Base-by-base conservation (phyloP, 2,113 vertebrate genomes). In the Scophthalmus maximus region DNA sequence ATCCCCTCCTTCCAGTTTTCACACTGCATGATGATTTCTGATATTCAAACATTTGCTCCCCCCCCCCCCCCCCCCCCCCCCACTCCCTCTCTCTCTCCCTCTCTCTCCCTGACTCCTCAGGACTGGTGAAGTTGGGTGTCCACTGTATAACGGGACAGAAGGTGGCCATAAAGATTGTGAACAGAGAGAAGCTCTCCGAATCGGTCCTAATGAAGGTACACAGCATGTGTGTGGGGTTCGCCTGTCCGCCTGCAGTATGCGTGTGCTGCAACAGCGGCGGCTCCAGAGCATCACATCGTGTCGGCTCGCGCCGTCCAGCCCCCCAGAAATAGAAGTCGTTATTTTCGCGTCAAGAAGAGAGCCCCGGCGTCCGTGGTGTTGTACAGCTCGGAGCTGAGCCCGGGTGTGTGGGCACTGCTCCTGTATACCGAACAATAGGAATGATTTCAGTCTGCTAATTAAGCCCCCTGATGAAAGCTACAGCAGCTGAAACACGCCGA, bases 91-190 rank as follows among this genome's bases (percentile, higher is more conserved):
- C 56, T 18, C 25, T 56, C 55, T 36, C 30, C 10, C 30, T 6
- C 6, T 50, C 63, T 59, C 55, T 14, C 26, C 58, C 23, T 4
- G 36, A 67, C 55, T 71, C 15, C 50, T 9, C 89, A 97, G 97
- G 96, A 62, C 95, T 97, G 32, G 96, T 98, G 92, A 97, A 96
- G 93, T 86, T 97, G 87, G 96, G 96, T 15, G 89, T 97, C 85
- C 96, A 97, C 92, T 97, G 97, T 70, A 97, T 98, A 81, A 98
- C 96, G 0, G 96, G 96, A 91, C 96, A 97, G 93, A 98, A 98
- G 86, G 96, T 98, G 1, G 97, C 97, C 73, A 95, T 98, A 91
- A 98, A 98, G 93, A 98, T 98, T n/a, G 97, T 98, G 91, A 98
- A 98, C 94, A 92, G 97, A 25, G 97, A 98, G 92, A 98, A 98